phyloP scores from a whole-genome alignment of 1,140 invertebrate genomes.

The Caerostris extrusa region DNA sequence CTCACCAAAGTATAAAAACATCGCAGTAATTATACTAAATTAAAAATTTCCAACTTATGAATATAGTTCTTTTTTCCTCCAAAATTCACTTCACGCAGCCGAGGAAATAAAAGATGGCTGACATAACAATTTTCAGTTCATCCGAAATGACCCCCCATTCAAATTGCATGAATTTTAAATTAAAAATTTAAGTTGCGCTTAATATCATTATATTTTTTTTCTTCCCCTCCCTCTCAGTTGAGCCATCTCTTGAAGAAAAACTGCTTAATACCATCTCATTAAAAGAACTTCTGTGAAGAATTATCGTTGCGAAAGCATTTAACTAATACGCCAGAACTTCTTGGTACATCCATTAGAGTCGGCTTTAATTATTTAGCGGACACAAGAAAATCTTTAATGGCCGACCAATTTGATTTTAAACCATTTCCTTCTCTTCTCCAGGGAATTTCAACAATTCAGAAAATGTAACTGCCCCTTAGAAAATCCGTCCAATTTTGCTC shows the following conservation, averaged over 20 bases:
- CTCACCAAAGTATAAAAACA: not conserved
- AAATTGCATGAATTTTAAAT: not conserved
- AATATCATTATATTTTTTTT: constrained; percentile 25
- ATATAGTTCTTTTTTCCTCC: not conserved
- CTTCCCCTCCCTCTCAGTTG: not conserved
- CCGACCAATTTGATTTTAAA: constrained; percentile 72
- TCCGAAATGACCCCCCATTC: not conserved
- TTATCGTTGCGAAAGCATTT: constrained; percentile 38
- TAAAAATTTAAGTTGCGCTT: constrained; percentile 19
- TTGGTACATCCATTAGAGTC: constrained; percentile 61
- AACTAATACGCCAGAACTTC: constrained; percentile 52
- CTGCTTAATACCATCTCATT: constrained; percentile 11
- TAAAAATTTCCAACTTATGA: not conserved
- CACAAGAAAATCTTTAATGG: constrained; percentile 50
- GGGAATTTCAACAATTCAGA: constrained; percentile 70
- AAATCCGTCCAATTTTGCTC: constrained; percentile 68
- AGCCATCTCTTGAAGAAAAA: not conserved
- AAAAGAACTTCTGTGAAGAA: not conserved
- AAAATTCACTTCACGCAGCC: constrained; percentile 12
- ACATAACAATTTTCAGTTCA: constrained; percentile 19
- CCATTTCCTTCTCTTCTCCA: constrained; percentile 46
- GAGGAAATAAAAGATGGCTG: not conserved
- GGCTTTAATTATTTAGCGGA: constrained; percentile 62
- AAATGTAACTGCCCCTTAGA: constrained; percentile 66
- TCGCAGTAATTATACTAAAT: constrained; percentile 5